Evolutionary conservation across 2,888 invertebrate species (phyloP).

Genomic region (Eupithecia dodoneata): DNA sequence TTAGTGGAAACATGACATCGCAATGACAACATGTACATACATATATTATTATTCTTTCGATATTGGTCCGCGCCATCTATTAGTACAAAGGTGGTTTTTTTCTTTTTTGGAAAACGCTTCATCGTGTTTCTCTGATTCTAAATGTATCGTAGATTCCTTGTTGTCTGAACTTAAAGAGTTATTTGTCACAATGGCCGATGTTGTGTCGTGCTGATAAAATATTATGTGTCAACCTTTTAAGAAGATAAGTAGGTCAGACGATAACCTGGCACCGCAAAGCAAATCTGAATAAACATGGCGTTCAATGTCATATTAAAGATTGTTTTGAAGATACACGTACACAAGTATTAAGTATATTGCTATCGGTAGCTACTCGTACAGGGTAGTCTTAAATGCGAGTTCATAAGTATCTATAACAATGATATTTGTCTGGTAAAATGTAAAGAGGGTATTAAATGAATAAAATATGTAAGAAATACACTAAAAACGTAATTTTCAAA

Average conservation of each 20-base stretch:
- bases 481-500: background rate
- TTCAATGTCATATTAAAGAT: constrained; percentile 7
- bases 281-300: constrained; percentile 12
- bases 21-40: too few species aligned
- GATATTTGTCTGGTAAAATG: background rate
- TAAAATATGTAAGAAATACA: background rate
- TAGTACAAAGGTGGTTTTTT: too few species aligned
- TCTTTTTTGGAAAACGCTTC: too few species aligned
- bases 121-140: too few species aligned
- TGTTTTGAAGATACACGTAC: background rate
- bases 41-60: too few species aligned
- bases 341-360: background rate
- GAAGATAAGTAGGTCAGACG: constrained; percentile 26
- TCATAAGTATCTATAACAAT: background rate
- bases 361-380: background rate
- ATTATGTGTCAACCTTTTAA: background rate
- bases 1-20: too few species aligned
- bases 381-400: background rate
- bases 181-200: background rate
- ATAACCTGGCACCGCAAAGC: constrained; percentile 27
- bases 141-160: too few species aligned
- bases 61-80: too few species aligned
- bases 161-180: background rate
- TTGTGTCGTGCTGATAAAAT: background rate
- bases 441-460: background rate